Evolutionary conservation across 92 coral and sea anemone species (phyloP), one percentile per base, ranked within the genome.

Genomic region (Zoanthus sociatus): DNA sequence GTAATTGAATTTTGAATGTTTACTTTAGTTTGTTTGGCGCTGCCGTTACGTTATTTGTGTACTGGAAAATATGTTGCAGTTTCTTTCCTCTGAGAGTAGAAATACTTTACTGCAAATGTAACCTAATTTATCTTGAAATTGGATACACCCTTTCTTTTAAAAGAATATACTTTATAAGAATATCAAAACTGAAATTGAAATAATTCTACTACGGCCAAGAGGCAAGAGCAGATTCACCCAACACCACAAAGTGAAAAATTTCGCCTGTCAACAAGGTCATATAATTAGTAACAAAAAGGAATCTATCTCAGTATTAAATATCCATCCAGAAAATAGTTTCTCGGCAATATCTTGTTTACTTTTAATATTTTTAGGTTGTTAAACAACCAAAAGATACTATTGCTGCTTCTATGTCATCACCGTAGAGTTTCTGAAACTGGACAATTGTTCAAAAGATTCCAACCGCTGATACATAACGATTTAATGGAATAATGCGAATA

Each of bases 391-490:
- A 55, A 81, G 53, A 81, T 81, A 81, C 17, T 66, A 56, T 50
- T 81, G 31, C 75, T 7, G 50, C 86, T 81, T 56, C 72, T 55
- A 61, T 81, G 32, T 81, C 75, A 63, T 81, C 86, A 13, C 73
- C 75, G 75, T 56, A 81, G 56, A 61, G 71, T 81, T 81, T 48
- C 51, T 32, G 51, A 66, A 81, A 61, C 75, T 32, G 71, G 53
- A 81, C 73, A 30, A 64, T 56, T n/a, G 86, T n/a, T n/a, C n/a
- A n/a, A 63, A 37, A 63, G 86, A 63, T 81, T 66, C 11, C 33
- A 66, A 58, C 86, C 86, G 9, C n/a, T 81, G 54, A 81, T 75
- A 63, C 12, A 55, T 63, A 8, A 61, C 86, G 71, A 56, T 55
- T 31, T 61, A 63, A 33, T 71, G 12, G 33, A 42, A 15, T 26